These are phyloP conservation scores for Exephanes ischioxanthus DNA, from an alignment of 2,888 invertebrate genomes.

Conservation along the genomic window DNA sequence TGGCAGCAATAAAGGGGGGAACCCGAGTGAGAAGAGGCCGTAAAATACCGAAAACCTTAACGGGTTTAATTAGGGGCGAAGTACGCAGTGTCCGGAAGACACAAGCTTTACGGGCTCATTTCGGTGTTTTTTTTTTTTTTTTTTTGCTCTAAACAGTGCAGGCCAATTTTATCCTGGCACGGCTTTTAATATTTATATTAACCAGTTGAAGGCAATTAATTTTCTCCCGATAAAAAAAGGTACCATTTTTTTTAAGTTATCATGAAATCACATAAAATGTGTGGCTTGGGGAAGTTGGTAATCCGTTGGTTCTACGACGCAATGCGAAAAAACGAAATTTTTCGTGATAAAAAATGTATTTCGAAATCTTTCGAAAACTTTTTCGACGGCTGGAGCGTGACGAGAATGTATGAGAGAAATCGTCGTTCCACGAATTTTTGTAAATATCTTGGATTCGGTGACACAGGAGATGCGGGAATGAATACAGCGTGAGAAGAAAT, in stretches of 20 bases:
- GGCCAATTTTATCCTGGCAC: constrained; percentile 39
- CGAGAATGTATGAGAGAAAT: constrained; percentile 34
- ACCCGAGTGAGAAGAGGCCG: constrained; percentile 69
- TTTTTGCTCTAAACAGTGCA: constrained; percentile 23
- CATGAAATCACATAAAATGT: neutral
- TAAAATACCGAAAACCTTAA: constrained; percentile 78
- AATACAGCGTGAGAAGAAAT: constrained; percentile 37
- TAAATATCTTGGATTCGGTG: constrained; percentile 1
- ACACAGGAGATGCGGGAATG: neutral
- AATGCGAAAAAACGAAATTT: neutral
- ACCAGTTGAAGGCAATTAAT: constrained; percentile 14
- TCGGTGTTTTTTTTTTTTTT: neutral
- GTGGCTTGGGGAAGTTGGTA: neutral
- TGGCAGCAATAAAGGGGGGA: constrained; percentile 49
- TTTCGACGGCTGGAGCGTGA: constrained; percentile 19
- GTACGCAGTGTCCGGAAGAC: constrained; percentile 63
- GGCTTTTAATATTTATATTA: constrained; percentile 29
- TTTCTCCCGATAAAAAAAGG: neutral
- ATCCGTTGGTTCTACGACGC: neutral
- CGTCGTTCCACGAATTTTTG: constrained; percentile 28
- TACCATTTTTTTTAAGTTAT: neutral
- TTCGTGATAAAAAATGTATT: neutral
- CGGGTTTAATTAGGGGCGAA: constrained; percentile 78
- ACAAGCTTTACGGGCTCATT: constrained; percentile 40
- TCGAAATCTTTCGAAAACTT: neutral